A percentile compares a stretch with the other conserved stretches of the same genome.
Evolutionary conservation across 2,888 invertebrate genomes (phyloP).

Genomic region (Mechanitis mazaeus): DNA sequence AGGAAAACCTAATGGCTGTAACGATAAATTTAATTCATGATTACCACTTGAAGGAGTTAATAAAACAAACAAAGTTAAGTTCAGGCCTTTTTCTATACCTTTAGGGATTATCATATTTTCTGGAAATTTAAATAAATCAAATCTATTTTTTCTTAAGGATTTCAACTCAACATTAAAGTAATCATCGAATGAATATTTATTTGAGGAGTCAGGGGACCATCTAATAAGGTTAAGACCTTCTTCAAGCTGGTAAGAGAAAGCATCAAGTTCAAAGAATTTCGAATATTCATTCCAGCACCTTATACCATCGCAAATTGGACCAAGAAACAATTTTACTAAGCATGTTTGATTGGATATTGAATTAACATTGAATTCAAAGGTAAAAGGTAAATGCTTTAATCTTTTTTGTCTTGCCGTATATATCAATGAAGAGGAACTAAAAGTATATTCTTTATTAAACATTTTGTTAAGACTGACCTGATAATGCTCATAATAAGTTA

Average conservation of each 20-base stretch:
- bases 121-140: constrained; percentile 58
- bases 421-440: constrained; percentile 32
- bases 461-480: constrained; percentile 50
- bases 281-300: constrained; percentile 49
- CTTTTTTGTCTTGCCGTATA: constrained; percentile 56
- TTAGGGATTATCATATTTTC: constrained; percentile 56
- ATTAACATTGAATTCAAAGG: constrained; percentile 48
- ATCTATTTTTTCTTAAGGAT: constrained; percentile 37
- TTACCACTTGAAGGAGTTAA: constrained; percentile 43
- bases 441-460: constrained; percentile 32
- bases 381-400: constrained; percentile 49
- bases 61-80: constrained; percentile 59
- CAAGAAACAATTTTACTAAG: constrained; percentile 56
- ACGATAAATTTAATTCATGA: constrained; percentile 32
- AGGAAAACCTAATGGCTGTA: constrained; percentile 61
- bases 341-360: constrained; percentile 41
- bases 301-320: constrained; percentile 48
- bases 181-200: constrained; percentile 46
- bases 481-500: constrained; percentile 55
- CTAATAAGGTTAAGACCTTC: constrained; percentile 48
- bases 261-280: constrained; percentile 57
- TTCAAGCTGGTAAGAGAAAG: constrained; percentile 41
- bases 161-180: constrained; percentile 43
- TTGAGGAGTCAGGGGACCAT: constrained; percentile 51
- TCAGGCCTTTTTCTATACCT: constrained; percentile 53